Evolutionary conservation across 2,888 invertebrate species (phyloP).

Genomic region (Polymixis lichenea): DNA sequence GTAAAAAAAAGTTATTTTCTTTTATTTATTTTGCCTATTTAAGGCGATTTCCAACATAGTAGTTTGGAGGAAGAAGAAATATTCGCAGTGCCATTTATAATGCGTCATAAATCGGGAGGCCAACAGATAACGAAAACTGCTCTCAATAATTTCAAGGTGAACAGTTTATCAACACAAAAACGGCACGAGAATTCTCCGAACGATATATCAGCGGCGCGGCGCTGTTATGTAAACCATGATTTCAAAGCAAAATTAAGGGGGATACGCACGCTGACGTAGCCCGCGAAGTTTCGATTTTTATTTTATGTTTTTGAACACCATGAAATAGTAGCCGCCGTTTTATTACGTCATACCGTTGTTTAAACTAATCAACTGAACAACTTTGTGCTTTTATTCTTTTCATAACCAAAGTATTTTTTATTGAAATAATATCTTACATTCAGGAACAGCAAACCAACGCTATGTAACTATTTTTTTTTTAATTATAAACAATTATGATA

Average conservation of each 20-base stretch:
- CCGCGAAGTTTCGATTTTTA: too few species aligned
- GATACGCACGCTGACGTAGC: too few species aligned
- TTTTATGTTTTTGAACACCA: too few species aligned
- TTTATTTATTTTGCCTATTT: neutral
- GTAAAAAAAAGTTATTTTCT: neutral
- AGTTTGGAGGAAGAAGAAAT: neutral
- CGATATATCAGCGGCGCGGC: constrained; percentile 14
- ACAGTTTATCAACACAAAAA: constrained; percentile 29
- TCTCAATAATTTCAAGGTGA: constrained; percentile 23
- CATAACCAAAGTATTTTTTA: too few species aligned
- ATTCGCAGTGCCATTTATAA: neutral
- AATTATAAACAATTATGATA: too few species aligned
- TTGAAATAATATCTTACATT: too few species aligned
- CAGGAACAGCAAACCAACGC: too few species aligned
- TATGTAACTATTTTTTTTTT: too few species aligned
- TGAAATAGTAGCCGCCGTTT: too few species aligned
- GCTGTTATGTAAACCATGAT: constrained; percentile 29
- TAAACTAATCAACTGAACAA: too few species aligned
- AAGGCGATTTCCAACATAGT: neutral
- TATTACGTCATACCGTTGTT: too few species aligned
- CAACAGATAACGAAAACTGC: constrained; percentile 22
- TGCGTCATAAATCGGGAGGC: constrained; percentile 1
- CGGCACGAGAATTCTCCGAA: neutral
- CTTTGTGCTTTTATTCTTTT: too few species aligned
- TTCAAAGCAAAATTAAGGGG: constrained; percentile 2